These are phyloP conservation scores for Clarias macrocephalus DNA, from an alignment of 2,113 vertebrate genomes.

Conservation along the genomic window DNA sequence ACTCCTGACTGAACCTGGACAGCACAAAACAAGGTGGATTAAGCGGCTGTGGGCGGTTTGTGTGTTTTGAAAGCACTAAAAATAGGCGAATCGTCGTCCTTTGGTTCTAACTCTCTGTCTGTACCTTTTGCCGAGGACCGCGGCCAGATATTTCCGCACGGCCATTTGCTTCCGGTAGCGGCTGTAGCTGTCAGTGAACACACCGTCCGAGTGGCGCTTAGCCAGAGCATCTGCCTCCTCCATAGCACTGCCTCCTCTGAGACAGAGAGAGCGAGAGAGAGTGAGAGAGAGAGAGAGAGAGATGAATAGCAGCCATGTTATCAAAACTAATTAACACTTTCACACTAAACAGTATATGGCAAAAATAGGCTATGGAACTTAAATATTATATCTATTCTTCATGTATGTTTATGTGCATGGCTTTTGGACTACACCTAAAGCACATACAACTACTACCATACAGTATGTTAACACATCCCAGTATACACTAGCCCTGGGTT, in stretches of 20 bases:
- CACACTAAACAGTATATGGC: not conserved
- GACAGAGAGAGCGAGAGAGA: slow-evolving; percentile 46
- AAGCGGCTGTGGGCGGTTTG: slow-evolving; percentile 22
- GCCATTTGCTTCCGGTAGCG: slow-evolving; percentile 99
- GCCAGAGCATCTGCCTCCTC: slow-evolving; percentile 89
- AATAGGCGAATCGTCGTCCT: slow-evolving; percentile 95
- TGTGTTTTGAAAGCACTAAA: slow-evolving; percentile 82
- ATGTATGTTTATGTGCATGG: not conserved
- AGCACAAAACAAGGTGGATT: slow-evolving; percentile 76
- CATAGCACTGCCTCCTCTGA: slow-evolving; percentile 72
- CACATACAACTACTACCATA: too few relatives aligned
- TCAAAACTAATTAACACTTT: not conserved
- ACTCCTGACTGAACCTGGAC: slow-evolving; percentile 82
- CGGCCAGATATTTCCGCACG: slow-evolving; percentile 98
- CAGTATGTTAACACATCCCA: too few relatives aligned
- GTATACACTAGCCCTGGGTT: too few relatives aligned
- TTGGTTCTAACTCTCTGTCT: slow-evolving; percentile 99
- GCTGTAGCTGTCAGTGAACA: slow-evolving; percentile 99
- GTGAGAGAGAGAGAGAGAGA: slow-evolving; percentile 38
- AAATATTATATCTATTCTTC: not conserved
- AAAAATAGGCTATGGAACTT: not conserved
- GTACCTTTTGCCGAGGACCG: slow-evolving; percentile 99
- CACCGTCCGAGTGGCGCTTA: slow-evolving; percentile 96
- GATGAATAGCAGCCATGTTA: not conserved
- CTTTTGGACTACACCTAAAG: not conserved